Evolutionary conservation across 35 echinoderm and acorn worm genomes (phyloP).

Genomic region (Nesometra sesokonis): DNA sequence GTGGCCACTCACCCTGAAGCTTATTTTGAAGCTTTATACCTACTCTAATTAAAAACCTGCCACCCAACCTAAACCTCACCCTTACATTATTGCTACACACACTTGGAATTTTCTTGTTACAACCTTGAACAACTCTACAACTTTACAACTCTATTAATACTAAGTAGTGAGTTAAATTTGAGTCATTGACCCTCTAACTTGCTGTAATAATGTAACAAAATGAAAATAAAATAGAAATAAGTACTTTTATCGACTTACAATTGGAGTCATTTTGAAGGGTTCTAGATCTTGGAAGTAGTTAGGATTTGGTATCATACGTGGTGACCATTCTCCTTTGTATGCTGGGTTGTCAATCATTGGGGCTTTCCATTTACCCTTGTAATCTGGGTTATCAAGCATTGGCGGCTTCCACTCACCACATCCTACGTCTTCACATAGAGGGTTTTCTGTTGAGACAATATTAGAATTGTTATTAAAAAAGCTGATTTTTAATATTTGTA

Average conservation of each 20-base stretch:
- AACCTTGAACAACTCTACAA: too few species aligned
- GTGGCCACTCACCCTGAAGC: too few species aligned
- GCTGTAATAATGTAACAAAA: too few species aligned
- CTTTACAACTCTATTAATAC: too few species aligned
- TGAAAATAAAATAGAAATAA: too few species aligned
- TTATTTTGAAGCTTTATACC: too few species aligned
- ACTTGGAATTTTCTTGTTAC: too few species aligned
- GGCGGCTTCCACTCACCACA: slow-evolving; percentile 87
- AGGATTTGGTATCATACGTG: slow-evolving; percentile 75
- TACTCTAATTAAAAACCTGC: too few species aligned
- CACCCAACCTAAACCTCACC: too few species aligned
- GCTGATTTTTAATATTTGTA: not conserved
- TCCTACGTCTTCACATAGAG: slow-evolving; percentile 73
- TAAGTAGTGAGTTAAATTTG: too few species aligned
- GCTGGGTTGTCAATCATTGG: slow-evolving; percentile 77
- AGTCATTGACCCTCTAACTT: too few species aligned
- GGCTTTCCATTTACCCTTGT: slow-evolving; percentile 94
- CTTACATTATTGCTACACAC: too few species aligned
- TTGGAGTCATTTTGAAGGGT: slow-evolving; percentile 85
- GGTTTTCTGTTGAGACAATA: slow-evolving; percentile 47
- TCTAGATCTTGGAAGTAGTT: slow-evolving; percentile 97
- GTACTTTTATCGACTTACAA: slow-evolving; percentile 53
- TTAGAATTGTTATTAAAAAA: not conserved
- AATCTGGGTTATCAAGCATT: slow-evolving; percentile 72
- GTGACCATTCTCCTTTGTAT: slow-evolving; percentile 84